Percentiles rank a stretch among this genome's conserved stretches.
These are phyloP conservation scores for Ecdyonurus torrentis DNA, from an alignment of 2,888 invertebrate species.

Conservation along the genomic window DNA sequence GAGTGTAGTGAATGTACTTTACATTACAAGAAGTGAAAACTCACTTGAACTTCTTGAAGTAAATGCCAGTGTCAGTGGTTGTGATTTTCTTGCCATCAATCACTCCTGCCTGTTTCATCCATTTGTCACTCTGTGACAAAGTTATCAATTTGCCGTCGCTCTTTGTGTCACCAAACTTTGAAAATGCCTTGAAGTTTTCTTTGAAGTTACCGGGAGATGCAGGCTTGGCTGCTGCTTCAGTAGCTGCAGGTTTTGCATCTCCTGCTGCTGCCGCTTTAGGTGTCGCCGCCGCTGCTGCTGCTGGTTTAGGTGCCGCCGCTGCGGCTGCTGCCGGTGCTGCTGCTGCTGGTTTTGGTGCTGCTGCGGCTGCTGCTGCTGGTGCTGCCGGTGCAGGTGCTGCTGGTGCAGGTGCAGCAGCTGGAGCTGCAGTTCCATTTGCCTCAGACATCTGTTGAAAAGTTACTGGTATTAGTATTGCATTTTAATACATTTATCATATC, in stretches of 20 bases:
- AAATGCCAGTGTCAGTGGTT: constrained; percentile 79
- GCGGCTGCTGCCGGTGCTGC: not conserved
- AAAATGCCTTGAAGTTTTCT: constrained; percentile 61
- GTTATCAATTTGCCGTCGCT: constrained; percentile 73
- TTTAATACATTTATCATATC: too few relatives aligned
- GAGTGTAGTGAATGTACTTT: too few relatives aligned
- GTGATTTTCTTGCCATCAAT: constrained; percentile 64
- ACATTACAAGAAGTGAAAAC: too few relatives aligned
- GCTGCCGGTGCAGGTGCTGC: too few relatives aligned
- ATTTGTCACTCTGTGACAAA: constrained; percentile 80
- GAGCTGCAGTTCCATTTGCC: too few relatives aligned
- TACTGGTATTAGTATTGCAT: too few relatives aligned
- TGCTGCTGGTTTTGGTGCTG: not conserved
- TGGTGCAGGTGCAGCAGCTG: too few relatives aligned
- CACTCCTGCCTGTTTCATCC: constrained; percentile 82
- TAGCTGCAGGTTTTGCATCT: not conserved
- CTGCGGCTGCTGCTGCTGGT: not conserved
- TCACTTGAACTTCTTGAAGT: constrained; percentile 75
- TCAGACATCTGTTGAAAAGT: too few relatives aligned
- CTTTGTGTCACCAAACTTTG: constrained; percentile 74
- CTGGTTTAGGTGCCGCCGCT: not conserved
- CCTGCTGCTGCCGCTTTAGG: not conserved
- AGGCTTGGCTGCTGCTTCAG: not conserved
- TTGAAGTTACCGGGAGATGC: constrained; percentile 27
- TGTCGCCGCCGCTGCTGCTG: not conserved